A percentile compares a stretch with the other conserved stretches of the same genome.
These are phyloP conservation scores for Cebidichthys violaceus DNA, from an alignment of 2,113 vertebrate genomes.

Conservation along the genomic window DNA sequence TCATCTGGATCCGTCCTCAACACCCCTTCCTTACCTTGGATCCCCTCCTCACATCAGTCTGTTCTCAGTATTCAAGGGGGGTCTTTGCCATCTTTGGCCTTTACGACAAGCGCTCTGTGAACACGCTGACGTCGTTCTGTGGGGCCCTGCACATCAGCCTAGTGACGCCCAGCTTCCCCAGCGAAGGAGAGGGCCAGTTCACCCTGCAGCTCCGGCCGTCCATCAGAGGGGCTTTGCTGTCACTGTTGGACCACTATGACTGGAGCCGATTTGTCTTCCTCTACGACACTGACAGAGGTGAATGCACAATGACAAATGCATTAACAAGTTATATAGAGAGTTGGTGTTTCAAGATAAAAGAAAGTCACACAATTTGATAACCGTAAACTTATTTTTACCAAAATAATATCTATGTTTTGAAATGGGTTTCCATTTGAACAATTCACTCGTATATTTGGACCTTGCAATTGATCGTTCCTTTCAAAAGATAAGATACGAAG, in stretches of 20 bases:
- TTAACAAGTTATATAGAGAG: not conserved
- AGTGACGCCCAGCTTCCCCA: conserved; percentile 96
- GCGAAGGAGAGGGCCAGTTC: conserved; percentile 96
- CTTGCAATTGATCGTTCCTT: not conserved
- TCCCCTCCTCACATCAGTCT: conserved; percentile 85
- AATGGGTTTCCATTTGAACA: not conserved
- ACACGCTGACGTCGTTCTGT: conserved; percentile 98
- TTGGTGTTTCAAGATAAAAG: not conserved
- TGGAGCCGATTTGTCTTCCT: conserved; percentile 98
- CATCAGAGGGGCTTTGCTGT: conserved; percentile 92
- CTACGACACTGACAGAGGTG: conserved; percentile 97
- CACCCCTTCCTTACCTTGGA: not conserved
- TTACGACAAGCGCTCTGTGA: conserved; percentile 98
- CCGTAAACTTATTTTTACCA: not conserved
- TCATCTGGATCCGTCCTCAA: not conserved
- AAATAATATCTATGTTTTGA: not conserved
- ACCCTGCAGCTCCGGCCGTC: conserved; percentile 96
- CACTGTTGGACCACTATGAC: conserved; percentile 94
- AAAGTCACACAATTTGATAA: not conserved
- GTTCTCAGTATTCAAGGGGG: conserved; percentile 98
- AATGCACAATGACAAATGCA: conserved; percentile 47
- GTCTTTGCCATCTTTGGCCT: conserved; percentile 99
- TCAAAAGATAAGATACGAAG: not conserved
- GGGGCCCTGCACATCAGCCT: conserved; percentile 99
- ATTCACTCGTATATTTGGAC: not conserved